phyloP scores from a whole-genome alignment of 2,797 vertebrate species.

The Vipera ursinii region DNA sequence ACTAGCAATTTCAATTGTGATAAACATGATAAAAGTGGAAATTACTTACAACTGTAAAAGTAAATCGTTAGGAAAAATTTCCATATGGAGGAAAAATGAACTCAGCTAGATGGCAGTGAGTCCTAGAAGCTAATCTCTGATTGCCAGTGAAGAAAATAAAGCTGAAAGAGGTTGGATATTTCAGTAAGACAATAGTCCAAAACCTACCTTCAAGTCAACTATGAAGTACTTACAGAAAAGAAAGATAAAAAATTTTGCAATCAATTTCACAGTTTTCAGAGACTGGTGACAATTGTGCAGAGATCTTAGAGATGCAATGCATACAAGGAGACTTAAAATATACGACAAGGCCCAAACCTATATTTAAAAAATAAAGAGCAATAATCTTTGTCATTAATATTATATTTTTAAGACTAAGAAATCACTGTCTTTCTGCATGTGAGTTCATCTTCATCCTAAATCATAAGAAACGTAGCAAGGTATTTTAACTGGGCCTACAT shows the following conservation, averaged over 20 bases:
- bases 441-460: conserved; percentile 15
- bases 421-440: neutral
- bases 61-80: neutral
- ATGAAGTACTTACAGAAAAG: neutral
- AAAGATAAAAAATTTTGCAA: neutral
- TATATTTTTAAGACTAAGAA: neutral
- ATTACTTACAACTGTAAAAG: neutral
- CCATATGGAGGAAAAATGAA: neutral
- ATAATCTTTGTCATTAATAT: neutral
- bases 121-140: neutral
- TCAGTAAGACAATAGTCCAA: neutral
- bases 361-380: neutral
- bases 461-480: neutral
- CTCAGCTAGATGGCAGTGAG: neutral
- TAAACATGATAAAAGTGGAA: neutral
- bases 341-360: neutral
- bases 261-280: neutral
- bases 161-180: neutral
- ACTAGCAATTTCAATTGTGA: neutral
- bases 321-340: neutral
- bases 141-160: neutral
- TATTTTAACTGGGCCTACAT: conserved; percentile 30
- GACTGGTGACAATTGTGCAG: neutral
- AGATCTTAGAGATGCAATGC: neutral
- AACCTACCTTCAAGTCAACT: neutral